Percentiles rank a stretch among this genome's conserved stretches.
Evolutionary conservation across 2,113 vertebrate genomes (phyloP).

Genomic region (Scartelaos histophorus): DNA sequence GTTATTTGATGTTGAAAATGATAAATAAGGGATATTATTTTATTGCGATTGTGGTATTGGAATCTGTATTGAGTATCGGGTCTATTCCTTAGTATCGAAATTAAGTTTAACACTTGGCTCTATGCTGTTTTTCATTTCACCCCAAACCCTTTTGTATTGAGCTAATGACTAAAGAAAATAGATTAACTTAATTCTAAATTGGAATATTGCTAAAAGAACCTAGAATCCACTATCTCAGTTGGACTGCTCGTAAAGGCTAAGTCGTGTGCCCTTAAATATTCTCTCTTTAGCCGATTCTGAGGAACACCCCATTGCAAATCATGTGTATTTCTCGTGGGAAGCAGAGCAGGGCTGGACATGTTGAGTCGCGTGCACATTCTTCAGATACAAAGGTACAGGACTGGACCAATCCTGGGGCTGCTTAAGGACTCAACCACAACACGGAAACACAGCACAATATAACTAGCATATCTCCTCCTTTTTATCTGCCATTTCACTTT

Average conservation of each 20-base stretch:
- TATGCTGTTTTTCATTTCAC: too few species aligned
- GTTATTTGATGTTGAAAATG: too few species aligned
- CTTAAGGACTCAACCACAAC: constrained; percentile 33
- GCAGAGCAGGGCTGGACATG: constrained; percentile 39
- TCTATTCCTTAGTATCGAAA: too few species aligned
- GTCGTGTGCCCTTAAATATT: background rate
- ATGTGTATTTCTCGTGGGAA: constrained; percentile 2
- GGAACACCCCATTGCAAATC: constrained; percentile 13
- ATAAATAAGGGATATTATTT: too few species aligned
- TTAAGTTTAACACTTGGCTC: too few species aligned
- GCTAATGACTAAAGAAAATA: too few species aligned
- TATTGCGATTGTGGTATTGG: too few species aligned
- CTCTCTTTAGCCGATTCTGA: background rate
- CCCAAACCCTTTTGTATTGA: too few species aligned
- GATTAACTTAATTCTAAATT: background rate
- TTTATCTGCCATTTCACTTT: background rate
- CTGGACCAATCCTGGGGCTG: constrained; percentile 37
- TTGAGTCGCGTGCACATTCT: constrained; percentile 47
- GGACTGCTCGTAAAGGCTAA: background rate
- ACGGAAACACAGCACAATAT: constrained; percentile 2
- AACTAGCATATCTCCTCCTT: background rate
- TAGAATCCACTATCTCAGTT: background rate
- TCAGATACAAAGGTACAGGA: constrained; percentile 22
- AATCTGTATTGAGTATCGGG: too few species aligned
- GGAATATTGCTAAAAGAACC: background rate